Percentiles rank a stretch among this genome's conserved stretches.
phyloP scores from a whole-genome alignment of 2,888 invertebrate genomes.

The Synergus laeviventris region DNA sequence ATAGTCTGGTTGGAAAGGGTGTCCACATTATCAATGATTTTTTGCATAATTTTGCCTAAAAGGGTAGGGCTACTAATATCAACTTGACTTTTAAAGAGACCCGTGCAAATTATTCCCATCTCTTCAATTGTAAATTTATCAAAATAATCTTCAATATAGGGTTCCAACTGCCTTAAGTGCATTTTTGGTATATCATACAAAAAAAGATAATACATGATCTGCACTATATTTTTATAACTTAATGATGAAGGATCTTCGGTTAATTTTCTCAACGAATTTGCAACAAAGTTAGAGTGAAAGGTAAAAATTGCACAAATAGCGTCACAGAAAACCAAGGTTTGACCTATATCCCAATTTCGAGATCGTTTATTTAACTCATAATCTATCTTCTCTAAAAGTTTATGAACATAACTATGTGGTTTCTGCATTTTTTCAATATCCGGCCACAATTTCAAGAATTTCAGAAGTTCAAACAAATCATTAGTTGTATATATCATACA shows the following conservation, averaged over 20 bases:
- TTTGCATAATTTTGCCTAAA: not conserved
- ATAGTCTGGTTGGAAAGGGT: not conserved
- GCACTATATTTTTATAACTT: conserved; percentile 19
- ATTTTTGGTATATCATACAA: conserved; percentile 3
- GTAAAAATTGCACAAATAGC: not conserved
- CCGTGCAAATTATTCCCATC: conserved; percentile 8
- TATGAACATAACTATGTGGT: not conserved
- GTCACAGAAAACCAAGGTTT: not conserved
- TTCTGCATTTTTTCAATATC: not conserved
- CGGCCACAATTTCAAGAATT: not conserved
- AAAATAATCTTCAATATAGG: not conserved
- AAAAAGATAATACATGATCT: conserved; percentile 12
- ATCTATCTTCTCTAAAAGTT: conserved; percentile 12
- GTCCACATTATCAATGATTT: conserved; percentile 3
- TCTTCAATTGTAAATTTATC: conserved; percentile 5
- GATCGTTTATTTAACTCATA: not conserved
- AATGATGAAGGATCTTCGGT: not conserved
- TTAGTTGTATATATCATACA: not conserved
- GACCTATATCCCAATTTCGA: not conserved
- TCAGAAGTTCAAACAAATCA: not conserved
- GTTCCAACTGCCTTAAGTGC: not conserved
- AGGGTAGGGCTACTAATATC: not conserved
- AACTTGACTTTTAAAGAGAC: not conserved
- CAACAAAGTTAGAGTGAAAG: conserved; percentile 18
- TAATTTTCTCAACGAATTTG: not conserved